Conservation (phyloP, 2,888 invertebrate genomes). For the Zele albiditarsus region DNA sequence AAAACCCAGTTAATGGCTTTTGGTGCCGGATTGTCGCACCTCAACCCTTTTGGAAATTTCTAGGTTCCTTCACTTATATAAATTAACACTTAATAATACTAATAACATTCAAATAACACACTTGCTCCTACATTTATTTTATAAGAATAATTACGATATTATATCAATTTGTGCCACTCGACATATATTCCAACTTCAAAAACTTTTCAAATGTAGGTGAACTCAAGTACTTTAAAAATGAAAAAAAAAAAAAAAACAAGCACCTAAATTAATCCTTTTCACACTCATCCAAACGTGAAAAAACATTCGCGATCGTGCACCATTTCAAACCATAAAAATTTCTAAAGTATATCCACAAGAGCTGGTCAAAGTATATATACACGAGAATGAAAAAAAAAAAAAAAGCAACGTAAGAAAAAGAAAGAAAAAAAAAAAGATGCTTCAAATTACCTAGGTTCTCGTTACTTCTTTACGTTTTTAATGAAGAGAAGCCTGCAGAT, state of each 20-base stretch:
- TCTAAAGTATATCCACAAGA: background rate
- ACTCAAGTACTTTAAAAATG: background rate
- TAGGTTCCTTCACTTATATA: no score
- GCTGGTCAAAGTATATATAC: background rate
- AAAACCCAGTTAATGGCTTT: no score
- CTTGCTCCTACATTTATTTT: no score
- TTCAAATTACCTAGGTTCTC: background rate
- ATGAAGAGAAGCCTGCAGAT: constrained; percentile 28
- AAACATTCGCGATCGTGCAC: background rate
- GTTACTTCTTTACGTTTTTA: constrained; percentile 11
- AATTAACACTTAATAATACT: no score
- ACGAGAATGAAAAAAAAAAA: background rate
- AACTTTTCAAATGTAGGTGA: background rate
- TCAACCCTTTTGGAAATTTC: no score
- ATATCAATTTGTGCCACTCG: no score
- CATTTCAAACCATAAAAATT: constrained; percentile 2
- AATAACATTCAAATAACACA: no score
- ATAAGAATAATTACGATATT: no score
- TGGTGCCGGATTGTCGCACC: no score
- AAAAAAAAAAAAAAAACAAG: background rate
- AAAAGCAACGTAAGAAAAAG: no score
- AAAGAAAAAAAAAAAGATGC: background rate
- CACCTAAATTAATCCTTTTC: background rate
- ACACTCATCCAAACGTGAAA: background rate
- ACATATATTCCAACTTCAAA: no score